Evolutionary conservation across 2,888 invertebrate species (phyloP).

Genomic region (Euclidia mi): DNA sequence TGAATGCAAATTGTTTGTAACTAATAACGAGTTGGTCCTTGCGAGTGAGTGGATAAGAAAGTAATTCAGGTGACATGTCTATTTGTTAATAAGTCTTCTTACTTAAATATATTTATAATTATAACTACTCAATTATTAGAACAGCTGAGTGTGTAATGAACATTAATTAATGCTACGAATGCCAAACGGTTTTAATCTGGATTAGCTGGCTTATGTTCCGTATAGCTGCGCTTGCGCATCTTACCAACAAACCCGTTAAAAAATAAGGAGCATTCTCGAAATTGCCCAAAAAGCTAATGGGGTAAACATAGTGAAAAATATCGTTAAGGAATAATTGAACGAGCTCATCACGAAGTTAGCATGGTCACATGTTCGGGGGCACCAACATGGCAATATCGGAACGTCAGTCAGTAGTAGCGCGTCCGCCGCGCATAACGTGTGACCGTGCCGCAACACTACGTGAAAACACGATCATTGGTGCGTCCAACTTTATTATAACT

Average conservation of each 20-base stretch:
- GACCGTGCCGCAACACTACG: slow-evolving; percentile 49
- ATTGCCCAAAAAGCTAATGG: slow-evolving; percentile 9
- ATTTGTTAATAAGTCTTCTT: no score
- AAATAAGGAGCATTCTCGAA: neutral
- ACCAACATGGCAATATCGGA: slow-evolving; percentile 76
- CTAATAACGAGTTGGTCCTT: slow-evolving; percentile 9
- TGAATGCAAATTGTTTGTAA: neutral
- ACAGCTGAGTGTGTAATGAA: no score
- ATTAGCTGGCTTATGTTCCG: neutral
- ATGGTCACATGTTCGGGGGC: slow-evolving; percentile 82
- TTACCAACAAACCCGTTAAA: neutral
- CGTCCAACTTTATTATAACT: slow-evolving; percentile 63
- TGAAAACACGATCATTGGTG: slow-evolving; percentile 75
- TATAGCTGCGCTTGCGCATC: slow-evolving; percentile 39
- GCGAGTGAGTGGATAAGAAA: neutral
- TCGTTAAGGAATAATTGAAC: slow-evolving; percentile 63
- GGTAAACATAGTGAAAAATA: slow-evolving; percentile 22
- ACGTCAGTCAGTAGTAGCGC: slow-evolving; percentile 79
- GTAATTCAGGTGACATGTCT: neutral
- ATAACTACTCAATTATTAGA: no score
- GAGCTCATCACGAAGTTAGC: slow-evolving; percentile 77
- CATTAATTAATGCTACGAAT: no score
- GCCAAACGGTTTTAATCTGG: neutral
- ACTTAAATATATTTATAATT: no score
- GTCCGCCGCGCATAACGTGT: slow-evolving; percentile 78